Base-by-base conservation (phyloP, 2,888 invertebrate genomes). In the Rambutsinella grinnellia region DNA sequence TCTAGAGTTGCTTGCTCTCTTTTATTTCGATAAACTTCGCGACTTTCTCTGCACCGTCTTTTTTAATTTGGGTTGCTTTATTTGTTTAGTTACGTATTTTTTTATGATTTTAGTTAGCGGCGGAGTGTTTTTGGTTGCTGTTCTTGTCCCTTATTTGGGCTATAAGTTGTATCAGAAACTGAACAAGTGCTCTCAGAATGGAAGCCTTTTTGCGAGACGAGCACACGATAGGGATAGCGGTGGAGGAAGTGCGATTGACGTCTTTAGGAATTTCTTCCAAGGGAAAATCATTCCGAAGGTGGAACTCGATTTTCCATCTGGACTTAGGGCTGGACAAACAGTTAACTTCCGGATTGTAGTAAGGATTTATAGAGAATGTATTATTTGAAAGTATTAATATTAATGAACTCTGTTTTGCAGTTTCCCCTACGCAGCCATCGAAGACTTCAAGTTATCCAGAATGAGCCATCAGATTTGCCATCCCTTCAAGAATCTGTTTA, bases 81-180 rank as follows among this genome's bases (percentile, higher is more conserved):
- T 78, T 77, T 70, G 78, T 62, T 74, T 80, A 60, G 70, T 76
- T 77, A 70, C 77, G 46, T 80, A 80, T 66, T 79, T 75, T 79
- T 79, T 80, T 62, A 80, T 79, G 77, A 80, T 80, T 80, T 78
- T 80, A 80, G 80, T 80, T 71, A 76, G 76, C 56, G 80, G 80
- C 28, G 78, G 78, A 54, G 71, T 80, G 56, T 80, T 80, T 79
- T 80, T 80, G 67, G 70, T 70, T 65, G 66, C 77, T 46, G 75
- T 80, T 36, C 61, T 78, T 60, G 63, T 80, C 6, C 80, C 80
- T 21, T 80, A 66, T 67, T 46, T 79, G 67, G 76, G 74, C 19
- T 80, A 79, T 67, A 80, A 79, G 63, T 69, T 80, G 53, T 80
- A 79, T 53, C 61, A 77, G 60, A 76, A 62, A 19, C 19, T 77